Conservation (phyloP, 2,888 invertebrate species). For the Aleiodes testaceus region DNA sequence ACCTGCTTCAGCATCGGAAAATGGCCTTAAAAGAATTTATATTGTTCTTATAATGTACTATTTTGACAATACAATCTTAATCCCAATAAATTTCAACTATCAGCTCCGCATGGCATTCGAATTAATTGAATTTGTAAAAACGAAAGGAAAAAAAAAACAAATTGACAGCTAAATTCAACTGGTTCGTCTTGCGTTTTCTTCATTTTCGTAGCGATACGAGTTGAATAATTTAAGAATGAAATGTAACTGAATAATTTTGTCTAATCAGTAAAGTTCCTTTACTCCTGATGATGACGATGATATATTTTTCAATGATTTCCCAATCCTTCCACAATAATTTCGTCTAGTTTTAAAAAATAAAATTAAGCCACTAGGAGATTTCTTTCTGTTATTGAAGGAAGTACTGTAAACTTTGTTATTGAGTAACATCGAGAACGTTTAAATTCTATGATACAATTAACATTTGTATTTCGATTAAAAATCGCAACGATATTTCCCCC, state of each 20-base stretch:
- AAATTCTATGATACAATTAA: conserved; percentile 27
- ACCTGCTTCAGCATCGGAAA: conserved; percentile 31
- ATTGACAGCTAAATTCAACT: conserved; percentile 33
- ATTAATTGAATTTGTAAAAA: background rate
- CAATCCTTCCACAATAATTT: conserved; percentile 1
- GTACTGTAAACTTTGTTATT: conserved; percentile 26
- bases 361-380: conserved; percentile 10
- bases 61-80: conserved; percentile 35
- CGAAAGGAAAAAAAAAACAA: conserved; percentile 2
- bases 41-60: conserved; percentile 41
- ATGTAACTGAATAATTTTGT: conserved; percentile 25
- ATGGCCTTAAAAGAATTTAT: conserved; percentile 30
- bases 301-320: background rate
- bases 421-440: conserved; percentile 21
- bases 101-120: conserved; percentile 15
- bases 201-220: conserved; percentile 4
- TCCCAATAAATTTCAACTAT: conserved; percentile 14
- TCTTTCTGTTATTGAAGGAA: conserved; percentile 2
- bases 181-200: conserved; percentile 31
- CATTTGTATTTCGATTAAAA: conserved; percentile 17
- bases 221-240: conserved; percentile 23
- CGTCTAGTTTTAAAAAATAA: background rate
- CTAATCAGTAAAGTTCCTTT: conserved; percentile 27
- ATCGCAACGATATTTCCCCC: background rate
- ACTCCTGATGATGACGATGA: conserved; percentile 7